phyloP scores from a whole-genome alignment of 2,888 invertebrate species.

The Hirtodrosophila histrioides region DNA sequence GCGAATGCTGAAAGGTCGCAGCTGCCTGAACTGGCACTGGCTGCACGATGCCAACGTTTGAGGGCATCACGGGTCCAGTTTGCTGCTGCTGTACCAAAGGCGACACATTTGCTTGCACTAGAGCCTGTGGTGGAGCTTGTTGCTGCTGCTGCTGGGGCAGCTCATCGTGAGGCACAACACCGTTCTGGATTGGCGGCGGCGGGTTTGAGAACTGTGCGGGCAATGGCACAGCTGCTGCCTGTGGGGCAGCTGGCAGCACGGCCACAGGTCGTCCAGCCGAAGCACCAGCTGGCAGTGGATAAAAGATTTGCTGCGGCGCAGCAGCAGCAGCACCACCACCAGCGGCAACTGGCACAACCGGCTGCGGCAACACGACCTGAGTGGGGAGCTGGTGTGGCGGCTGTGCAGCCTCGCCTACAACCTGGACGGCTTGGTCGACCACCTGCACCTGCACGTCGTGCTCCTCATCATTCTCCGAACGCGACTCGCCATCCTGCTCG shows the following conservation, averaged over 20 bases:
- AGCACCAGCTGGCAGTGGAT: constrained; percentile 79
- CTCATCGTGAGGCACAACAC: constrained; percentile 84
- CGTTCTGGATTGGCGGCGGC: constrained; percentile 81
- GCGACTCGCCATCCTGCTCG: constrained; percentile 85
- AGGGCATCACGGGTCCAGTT: constrained; percentile 65
- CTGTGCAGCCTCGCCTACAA: constrained; percentile 55
- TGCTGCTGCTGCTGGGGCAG: constrained; percentile 74
- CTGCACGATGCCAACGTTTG: constrained; percentile 60
- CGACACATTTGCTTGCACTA: constrained; percentile 83
- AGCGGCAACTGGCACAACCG: constrained; percentile 63
- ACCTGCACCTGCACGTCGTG: constrained; percentile 77
- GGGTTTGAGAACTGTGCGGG: constrained; percentile 75
- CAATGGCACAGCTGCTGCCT: constrained; percentile 73
- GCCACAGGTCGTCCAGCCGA: constrained; percentile 80
- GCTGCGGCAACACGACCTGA: constrained; percentile 67
- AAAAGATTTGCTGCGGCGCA: constrained; percentile 81
- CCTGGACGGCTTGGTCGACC: constrained; percentile 69
- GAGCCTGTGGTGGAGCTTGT: constrained; percentile 82
- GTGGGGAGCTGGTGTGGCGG: constrained; percentile 59
- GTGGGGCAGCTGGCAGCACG: constrained; percentile 75
- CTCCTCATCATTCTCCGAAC: constrained; percentile 84
- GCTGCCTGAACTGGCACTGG: constrained; percentile 61
- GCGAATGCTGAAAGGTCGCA: constrained; percentile 72
- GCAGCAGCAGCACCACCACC: constrained; percentile 43
- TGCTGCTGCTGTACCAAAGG: constrained; percentile 82